Evolutionary conservation across 2,113 vertebrate genomes (phyloP), one percentile per base, ranked within the genome.

Genomic region (Lepidothrix coronata): DNA sequence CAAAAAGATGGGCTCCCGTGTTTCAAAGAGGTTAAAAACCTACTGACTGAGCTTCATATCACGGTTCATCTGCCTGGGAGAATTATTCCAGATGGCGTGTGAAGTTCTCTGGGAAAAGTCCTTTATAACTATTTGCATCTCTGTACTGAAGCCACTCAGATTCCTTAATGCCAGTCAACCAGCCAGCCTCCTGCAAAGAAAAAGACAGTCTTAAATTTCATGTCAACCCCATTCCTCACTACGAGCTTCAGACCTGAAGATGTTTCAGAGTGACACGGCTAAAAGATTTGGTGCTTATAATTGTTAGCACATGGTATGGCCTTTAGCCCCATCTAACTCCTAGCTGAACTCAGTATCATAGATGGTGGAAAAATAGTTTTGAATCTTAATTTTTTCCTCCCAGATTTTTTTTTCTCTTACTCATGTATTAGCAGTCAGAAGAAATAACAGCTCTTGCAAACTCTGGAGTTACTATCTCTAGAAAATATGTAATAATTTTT

Each of bases 101-200:
- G 82, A 99, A 99, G 97, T 99, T 99, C 93, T 99, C 99, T 83
- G 99, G 99, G 95, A 99, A 99, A 83, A 99, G 98, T 98, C 99
- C 99, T 98, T 98, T 99, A 18, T 98, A 98, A 66, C 98, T 97
- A 23, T 95, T 85, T 25, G 92, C 96, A 75, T 98, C 95, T 85
- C 98, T 98, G 51, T 98, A 97, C 52, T 98, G 98, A 68, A 98
- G 97, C 99, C 99, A 99, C 31, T 99, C 99, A 1, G 88, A 98
- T 94, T 99, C 98, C 95, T 98, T 99, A 89, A 99, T 96, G 35
- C 99, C 99, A 24, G 99, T 99, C 82, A 99, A 98, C 99, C 99
- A 99, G 63, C 99, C 99, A 22, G 99, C 99, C 76, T 99, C 99
- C 99, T 99, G 97, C 59, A 98, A 98, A 75, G 82, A 49, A 97